A percentile compares a stretch with the other conserved stretches of the same genome.
Conservation (phyloP, 2,797 vertebrate species). For the Sciaenops ocellatus region DNA sequence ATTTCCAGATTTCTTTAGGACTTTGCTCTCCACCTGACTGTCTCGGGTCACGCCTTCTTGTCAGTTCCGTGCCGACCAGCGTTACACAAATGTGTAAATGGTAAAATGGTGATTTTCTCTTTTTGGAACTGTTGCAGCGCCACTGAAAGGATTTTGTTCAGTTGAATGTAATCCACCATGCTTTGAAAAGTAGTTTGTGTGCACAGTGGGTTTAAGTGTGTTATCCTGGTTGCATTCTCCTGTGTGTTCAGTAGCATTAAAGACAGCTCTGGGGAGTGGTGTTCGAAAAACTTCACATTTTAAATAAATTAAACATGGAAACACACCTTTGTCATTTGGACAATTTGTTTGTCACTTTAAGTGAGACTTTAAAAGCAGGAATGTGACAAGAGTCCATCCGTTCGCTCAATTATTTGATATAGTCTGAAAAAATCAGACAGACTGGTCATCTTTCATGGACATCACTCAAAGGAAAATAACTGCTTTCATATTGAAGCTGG, state of each 20-base stretch:
- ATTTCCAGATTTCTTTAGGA: neutral
- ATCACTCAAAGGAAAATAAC: neutral
- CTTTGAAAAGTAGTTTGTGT: slow-evolving; percentile 6
- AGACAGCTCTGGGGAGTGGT: neutral
- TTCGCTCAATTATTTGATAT: neutral
- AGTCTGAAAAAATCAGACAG: neutral
- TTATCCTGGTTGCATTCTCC: neutral
- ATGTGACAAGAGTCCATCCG: neutral
- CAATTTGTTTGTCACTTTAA: neutral
- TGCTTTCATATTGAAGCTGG: neutral
- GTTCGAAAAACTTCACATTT: neutral
- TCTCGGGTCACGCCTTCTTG: neutral
- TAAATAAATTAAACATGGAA: neutral
- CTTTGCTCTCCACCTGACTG: neutral
- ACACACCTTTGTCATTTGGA: neutral
- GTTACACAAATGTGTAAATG: neutral
- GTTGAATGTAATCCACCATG: slow-evolving; percentile 1
- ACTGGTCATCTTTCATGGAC: neutral
- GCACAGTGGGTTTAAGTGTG: neutral
- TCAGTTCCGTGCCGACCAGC: neutral
- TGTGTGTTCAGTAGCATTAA: neutral
- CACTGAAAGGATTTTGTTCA: slow-evolving; percentile 3
- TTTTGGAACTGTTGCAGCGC: neutral
- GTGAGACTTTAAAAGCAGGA: neutral
- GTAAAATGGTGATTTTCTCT: slow-evolving; percentile 1